phyloP scores from a whole-genome alignment of 2,888 invertebrate species.

The Hemaris fuciformis region DNA sequence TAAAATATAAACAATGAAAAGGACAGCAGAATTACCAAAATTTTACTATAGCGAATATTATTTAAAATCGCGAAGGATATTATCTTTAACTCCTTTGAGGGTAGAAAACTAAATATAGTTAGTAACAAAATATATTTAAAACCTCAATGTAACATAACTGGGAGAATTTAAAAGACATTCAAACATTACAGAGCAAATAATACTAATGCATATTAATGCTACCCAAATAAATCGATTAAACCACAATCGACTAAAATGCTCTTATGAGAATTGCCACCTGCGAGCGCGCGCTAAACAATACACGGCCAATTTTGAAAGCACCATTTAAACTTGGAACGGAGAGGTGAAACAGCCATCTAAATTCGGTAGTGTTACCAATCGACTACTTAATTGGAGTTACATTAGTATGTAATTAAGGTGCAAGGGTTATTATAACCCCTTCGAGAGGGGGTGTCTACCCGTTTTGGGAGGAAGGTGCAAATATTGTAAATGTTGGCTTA shows the following conservation, averaged over 20 bases:
- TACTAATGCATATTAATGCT: conserved; percentile 5
- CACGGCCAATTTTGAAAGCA: conserved; percentile 14
- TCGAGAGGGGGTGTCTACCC: conserved; percentile 1
- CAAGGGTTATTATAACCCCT: conserved; percentile 49
- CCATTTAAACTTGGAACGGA: conserved; percentile 10
- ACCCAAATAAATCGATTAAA: conserved; percentile 10
- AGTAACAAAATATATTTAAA: no score
- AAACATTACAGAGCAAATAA: neutral
- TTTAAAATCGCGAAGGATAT: no score
- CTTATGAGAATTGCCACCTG: conserved; percentile 15
- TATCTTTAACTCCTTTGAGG: no score
- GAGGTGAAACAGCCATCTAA: conserved; percentile 33
- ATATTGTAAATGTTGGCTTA: conserved; percentile 39
- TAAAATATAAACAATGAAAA: neutral
- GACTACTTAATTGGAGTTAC: conserved; percentile 76
- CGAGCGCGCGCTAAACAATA: conserved; percentile 13
- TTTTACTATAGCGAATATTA: no score
- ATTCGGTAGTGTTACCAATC: conserved; percentile 60
- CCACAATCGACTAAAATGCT: conserved; percentile 14
- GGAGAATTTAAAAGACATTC: neutral
- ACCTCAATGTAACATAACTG: neutral
- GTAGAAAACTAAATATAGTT: no score
- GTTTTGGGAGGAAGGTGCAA: conserved; percentile 13
- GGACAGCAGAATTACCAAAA: neutral
- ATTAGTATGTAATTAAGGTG: conserved; percentile 79